A percentile compares a stretch with the other conserved stretches of the same genome.
These are phyloP conservation scores for Caenorhabditis sinica DNA, from an alignment of 2,888 invertebrate species.

Conservation along the genomic window DNA sequence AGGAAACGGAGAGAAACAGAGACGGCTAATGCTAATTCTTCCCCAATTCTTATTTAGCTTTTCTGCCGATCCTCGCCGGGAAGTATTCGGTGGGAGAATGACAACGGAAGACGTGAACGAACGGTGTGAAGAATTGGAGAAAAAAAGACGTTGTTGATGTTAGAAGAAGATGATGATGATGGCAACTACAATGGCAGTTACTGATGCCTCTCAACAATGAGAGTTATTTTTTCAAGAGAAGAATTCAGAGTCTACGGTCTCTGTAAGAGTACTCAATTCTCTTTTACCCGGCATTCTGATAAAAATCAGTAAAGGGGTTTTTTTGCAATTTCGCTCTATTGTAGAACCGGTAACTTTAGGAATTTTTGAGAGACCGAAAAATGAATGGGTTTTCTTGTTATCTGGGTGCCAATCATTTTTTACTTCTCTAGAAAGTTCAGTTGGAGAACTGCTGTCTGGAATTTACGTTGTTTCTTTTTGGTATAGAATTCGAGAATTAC, in stretches of 20 bases:
- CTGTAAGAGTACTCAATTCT: no score
- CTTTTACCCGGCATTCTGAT: not conserved
- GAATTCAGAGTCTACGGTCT: not conserved
- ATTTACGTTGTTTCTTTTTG: no score
- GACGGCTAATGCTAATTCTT: slow-evolving; percentile 52
- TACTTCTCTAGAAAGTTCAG: no score
- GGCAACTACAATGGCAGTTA: slow-evolving; percentile 32
- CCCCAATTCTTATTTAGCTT: not conserved
- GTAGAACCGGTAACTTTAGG: not conserved
- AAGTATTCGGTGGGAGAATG: slow-evolving; percentile 23
- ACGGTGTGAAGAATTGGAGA: slow-evolving; percentile 10
- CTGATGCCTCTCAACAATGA: not conserved
- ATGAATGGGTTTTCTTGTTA: no score
- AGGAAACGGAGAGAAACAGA: slow-evolving; percentile 8
- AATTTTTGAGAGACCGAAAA: not conserved
- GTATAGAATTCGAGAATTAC: no score
- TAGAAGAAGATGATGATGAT: slow-evolving; percentile 12
- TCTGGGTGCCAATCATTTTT: no score
- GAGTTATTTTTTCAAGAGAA: not conserved
- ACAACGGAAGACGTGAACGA: slow-evolving; percentile 34
- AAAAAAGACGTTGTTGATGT: slow-evolving; percentile 7
- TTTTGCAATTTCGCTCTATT: not conserved
- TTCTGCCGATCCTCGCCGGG: slow-evolving; percentile 26
- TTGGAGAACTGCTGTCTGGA: no score
- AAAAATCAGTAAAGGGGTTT: not conserved